Evolutionary conservation across 1,140 invertebrate species (phyloP).

Genomic region (Drosophila chauvacae): DNA sequence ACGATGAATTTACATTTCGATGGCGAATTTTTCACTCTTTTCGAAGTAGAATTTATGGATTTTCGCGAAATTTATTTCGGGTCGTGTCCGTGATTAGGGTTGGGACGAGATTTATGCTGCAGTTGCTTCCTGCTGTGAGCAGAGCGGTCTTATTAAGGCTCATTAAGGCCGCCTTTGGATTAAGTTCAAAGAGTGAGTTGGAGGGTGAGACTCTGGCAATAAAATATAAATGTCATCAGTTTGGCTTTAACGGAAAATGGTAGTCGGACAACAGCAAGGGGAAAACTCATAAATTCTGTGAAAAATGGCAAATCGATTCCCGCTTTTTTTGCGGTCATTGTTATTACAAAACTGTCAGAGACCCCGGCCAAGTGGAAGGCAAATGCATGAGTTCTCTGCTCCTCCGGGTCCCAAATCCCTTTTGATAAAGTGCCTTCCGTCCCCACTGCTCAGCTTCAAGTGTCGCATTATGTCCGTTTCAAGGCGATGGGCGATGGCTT

Average conservation of each 20-base stretch:
- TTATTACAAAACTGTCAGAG: conserved; percentile 79
- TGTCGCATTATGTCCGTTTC: conserved; percentile 79
- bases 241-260: conserved; percentile 32
- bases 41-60: conserved; percentile 65
- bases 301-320: conserved; percentile 81
- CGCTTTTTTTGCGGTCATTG: conserved; percentile 68
- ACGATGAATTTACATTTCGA: conserved; percentile 73
- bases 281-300: conserved; percentile 79
- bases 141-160: conserved; percentile 57
- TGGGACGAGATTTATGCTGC: conserved; percentile 75
- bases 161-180: conserved; percentile 56
- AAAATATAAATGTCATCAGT: conserved; percentile 64
- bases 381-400: conserved; percentile 31
- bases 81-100: conserved; percentile 69
- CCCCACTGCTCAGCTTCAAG: conserved; percentile 45
- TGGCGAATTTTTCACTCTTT: conserved; percentile 26
- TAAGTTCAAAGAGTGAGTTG: conserved; percentile 35
- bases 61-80: conserved; percentile 65
- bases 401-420: conserved; percentile 61
- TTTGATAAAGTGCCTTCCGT: conserved; percentile 78
- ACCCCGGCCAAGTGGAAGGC: conserved; percentile 38
- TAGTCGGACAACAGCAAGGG: conserved; percentile 11
- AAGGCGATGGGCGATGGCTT: conserved; percentile 54
- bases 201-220: conserved; percentile 31
- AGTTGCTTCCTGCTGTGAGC: conserved; percentile 39